A percentile compares a stretch with the other conserved stretches of the same genome.
These are phyloP conservation scores for Autographa gamma DNA, from an alignment of 2,888 invertebrate genomes.

Conservation along the genomic window DNA sequence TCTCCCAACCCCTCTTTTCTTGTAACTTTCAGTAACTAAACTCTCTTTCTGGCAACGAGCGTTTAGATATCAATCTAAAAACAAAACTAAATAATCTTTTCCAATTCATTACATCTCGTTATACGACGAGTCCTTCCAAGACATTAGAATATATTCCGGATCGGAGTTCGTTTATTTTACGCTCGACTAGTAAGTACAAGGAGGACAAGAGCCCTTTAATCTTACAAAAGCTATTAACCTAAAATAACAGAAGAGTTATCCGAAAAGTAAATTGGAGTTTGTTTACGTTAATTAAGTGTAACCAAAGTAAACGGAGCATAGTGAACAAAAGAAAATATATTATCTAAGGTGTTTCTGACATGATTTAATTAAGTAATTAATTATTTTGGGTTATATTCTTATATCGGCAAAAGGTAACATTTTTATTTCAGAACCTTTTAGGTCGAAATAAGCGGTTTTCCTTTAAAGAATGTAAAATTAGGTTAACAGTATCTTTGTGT, in stretches of 20 bases:
- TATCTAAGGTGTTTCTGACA: background rate
- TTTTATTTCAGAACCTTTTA: too few species aligned
- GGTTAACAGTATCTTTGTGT: background rate
- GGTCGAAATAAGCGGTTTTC: too few species aligned
- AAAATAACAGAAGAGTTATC: slow-evolving; percentile 4
- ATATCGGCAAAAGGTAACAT: too few species aligned
- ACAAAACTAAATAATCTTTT: too few species aligned
- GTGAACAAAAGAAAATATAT: background rate
- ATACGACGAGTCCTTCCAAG: background rate
- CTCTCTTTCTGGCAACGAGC: too few species aligned
- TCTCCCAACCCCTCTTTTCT: too few species aligned
- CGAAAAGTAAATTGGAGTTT: slow-evolving; percentile 4
- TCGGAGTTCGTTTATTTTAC: background rate
- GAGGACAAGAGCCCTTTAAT: slow-evolving; percentile 2
- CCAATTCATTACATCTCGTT: background rate
- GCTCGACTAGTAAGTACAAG: background rate
- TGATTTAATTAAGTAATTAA: background rate
- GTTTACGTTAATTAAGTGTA: slow-evolving; percentile 4
- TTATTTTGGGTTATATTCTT: too few species aligned
- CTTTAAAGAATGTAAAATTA: background rate
- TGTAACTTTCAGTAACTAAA: too few species aligned
- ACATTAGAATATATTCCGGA: background rate
- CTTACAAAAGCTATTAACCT: slow-evolving; percentile 4
- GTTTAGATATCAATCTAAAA: too few species aligned
- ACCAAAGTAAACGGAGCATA: slow-evolving; percentile 2